Base-by-base conservation (phyloP, 2,888 invertebrate genomes). In the Ophioninae sp. region DNA sequence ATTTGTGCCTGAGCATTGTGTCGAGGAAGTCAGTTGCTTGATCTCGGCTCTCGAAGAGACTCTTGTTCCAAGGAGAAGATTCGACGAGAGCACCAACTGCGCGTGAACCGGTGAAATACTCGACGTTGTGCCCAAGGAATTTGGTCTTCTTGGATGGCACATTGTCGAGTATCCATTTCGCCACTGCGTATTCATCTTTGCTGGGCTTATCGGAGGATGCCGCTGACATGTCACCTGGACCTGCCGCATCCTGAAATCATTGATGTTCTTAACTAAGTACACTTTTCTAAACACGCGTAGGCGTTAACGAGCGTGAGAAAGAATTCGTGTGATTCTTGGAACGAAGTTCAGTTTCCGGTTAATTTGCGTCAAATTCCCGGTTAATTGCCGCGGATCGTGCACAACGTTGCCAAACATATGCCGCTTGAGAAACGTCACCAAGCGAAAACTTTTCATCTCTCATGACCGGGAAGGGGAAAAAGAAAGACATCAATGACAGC, bases 81-180 rank as follows among this genome's bases (percentile, higher is more conserved):
- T 97, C 96, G 91, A 99, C 93, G 7, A 99, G 93, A 0, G 96
- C 97, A 92, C 99, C 99, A 17, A 99, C 96, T 0, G 99, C 99
- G 92, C 98, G 97, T 85, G 95, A 94, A 95, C 98, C 98, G 87
- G 98, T 98, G 91, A 99, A 99, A 93, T 99, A 99, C 92, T 98
- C 98, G 13, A 99, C 99, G 93, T 98, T 97, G 93, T 99, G 99
- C 91, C 97, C 98, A 73, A 99, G 95, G 92, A 99, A 98, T 93
- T 98, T 99, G 0, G 99, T 99, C 93, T 97, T 98, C 94, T 99
- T 99, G 3, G 96, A 97, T 56, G 97, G 98, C 37, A 99, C 96
- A 93, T 98, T 98, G 87, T 97, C 97, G 77, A 98, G 96, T 88
- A 99, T 94, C 97, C 98, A 99, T 93, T 98, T 98, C 0, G 99